Evolutionary conservation across 2,797 vertebrate species (phyloP), one percentile per base, ranked within the genome.

Genomic region (Pangasius larnaudii): DNA sequence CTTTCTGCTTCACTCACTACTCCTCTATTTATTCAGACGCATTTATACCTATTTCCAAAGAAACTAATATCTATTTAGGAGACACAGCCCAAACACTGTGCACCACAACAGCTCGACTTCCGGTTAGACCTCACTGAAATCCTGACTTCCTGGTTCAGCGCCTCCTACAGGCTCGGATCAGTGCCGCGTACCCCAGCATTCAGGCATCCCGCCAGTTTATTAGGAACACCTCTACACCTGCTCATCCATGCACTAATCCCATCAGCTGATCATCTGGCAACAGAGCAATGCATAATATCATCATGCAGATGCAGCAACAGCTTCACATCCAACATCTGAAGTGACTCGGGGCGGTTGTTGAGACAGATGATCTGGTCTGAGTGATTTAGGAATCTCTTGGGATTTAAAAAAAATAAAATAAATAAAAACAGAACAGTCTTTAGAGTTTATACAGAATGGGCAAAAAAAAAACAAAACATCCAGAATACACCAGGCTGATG

Each of bases 101-200:
- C n/a, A 61, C 51, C 27, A 71, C 83, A 88, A 74, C 78, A 53
- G 30, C 24, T 39, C 5, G 3, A 1, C 36, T 86, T 89, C 74
- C 81, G 84, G 65, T 67, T 53, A 59, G 22, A 75, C 42, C 33
- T n/a, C 33, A 0, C 24, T 85, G n/a, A 18, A 11, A 56, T 33
- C 18, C 11, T 24, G n/a, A 36, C n/a, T 75, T 83, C 69, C 36
- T 27, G 63, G 33, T 42, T 27, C 46, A 53, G 84, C 84, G 22
- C 84, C 88, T 65, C 39, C 88, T 85, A 67, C n/a, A 2, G 87
- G 27, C 63, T 11, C 4, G 87, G 83, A 88, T 22, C 46, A 58
- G 53, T 56, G 58, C 19, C 59, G 51, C 7, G 6, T 24, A 19
- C 18, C 42, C 6, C 6, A 46, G 18, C 14, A 56, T 18, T 18